These are phyloP conservation scores for Cuniculus paca DNA, from an alignment of 2,797 vertebrate species.

Conservation along the genomic window DNA sequence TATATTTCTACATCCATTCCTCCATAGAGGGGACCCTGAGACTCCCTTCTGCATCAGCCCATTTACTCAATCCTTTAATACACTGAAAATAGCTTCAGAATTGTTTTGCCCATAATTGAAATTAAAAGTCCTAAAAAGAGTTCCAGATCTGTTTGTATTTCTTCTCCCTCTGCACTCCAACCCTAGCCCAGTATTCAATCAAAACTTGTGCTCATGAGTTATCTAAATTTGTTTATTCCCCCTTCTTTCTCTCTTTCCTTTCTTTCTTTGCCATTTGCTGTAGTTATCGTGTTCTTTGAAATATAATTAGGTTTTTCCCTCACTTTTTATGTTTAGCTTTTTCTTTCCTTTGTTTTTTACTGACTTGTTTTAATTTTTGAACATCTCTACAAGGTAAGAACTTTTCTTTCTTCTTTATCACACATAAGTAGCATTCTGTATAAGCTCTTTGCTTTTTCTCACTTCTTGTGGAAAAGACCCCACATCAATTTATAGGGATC, in stretches of 20 bases:
- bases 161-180: neutral
- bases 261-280: neutral
- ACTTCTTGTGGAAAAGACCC: neutral
- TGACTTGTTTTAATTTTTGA: constrained; percentile 34
- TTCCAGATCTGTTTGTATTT: neutral
- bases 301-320: neutral
- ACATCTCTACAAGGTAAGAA: constrained; percentile 14
- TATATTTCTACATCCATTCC: neutral
- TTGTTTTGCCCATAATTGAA: neutral
- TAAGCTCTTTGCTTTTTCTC: neutral
- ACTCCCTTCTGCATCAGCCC: neutral
- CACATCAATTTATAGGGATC: neutral
- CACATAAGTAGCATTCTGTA: neutral
- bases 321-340: neutral
- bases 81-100: neutral
- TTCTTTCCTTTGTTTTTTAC: neutral
- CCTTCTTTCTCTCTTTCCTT: neutral
- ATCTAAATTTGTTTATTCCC: neutral
- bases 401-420: neutral
- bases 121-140: neutral
- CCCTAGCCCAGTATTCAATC: neutral
- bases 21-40: neutral
- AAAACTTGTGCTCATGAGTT: neutral
- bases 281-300: neutral
- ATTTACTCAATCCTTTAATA: neutral